Evolutionary conservation across 2,888 invertebrate genomes (phyloP).

Genomic region (Dicycla oo): DNA sequence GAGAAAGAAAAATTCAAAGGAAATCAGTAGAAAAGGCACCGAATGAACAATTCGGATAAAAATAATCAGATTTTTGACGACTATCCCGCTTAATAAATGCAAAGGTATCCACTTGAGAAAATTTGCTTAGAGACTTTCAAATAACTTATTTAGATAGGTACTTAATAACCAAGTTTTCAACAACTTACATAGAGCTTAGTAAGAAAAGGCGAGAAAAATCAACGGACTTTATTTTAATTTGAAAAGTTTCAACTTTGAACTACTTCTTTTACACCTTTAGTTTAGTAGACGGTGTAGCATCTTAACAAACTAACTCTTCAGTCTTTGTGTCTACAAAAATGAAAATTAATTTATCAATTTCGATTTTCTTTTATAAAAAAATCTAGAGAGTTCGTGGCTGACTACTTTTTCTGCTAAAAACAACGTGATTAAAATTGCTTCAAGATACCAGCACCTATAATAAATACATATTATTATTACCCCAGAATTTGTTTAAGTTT

Average conservation of each 20-base stretch:
- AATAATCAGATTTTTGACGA: not conserved
- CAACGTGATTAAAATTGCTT: not conserved
- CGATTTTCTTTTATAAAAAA: conserved; percentile 1
- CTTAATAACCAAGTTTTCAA: conserved; percentile 17
- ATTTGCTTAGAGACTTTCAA: not conserved
- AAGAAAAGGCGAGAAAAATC: conserved; percentile 21
- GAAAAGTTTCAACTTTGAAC: conserved; percentile 45
- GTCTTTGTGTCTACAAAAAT: conserved; percentile 14
- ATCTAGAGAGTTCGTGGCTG: not conserved
- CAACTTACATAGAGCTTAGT: conserved; percentile 17
- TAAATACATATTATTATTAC: not conserved
- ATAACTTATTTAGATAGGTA: conserved; percentile 15
- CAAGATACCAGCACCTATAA: not conserved
- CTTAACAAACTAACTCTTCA: conserved; percentile 16
- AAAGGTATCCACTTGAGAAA: not conserved
- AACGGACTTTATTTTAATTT: conserved; percentile 49
- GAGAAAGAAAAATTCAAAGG: not conserved
- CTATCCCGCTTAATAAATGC: not conserved
- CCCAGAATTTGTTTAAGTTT: not conserved
- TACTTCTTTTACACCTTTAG: conserved; percentile 35
- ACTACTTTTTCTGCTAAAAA: not conserved
- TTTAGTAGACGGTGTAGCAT: conserved; percentile 26
- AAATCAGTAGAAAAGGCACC: not conserved
- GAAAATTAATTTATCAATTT: conserved; percentile 23
- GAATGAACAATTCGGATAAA: not conserved